Evolutionary conservation across 2,797 vertebrate species (phyloP), one percentile per base, ranked within the genome.

Genomic region (Fundulus diaphanus): DNA sequence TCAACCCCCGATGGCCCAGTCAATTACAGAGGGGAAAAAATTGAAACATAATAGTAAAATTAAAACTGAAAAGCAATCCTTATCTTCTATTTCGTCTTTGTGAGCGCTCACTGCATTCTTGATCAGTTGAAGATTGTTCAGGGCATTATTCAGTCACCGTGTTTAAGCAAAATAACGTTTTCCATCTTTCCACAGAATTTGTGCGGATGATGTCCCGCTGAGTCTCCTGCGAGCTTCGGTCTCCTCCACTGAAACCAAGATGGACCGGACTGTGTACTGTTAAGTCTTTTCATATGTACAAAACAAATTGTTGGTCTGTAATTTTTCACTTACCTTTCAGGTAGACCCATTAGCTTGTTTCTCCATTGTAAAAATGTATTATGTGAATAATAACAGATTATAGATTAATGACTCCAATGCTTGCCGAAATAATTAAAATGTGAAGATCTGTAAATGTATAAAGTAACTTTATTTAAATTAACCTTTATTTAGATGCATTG

Each of bases 191-290:
- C 67, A 54, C 91, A 96, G 95, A 96, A 89, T 96, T 96, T 86
- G 95, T 96, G 76, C 87, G 95, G 61, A 96, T 96, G 95, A 96
- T 96, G 95, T 96, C 95, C 82, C 95, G 95, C 82, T 96, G 89
- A 95, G 29, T 82, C 70, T 56, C 67, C 79, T 54, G n/a, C 46
- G 8, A 79, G 76, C 29, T 15, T 68, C 37, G 9, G 40, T 75
- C 61, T 73, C 42, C 76, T 85, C 77, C 80, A 83, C 44, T 76
- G 15, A 78, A 79, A 29, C 54, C 54, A 52, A 69, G 27, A 72
- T 31, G 76, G 74, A 81, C 61, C 80, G 70, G 81, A 78, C 83
- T 79, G 65, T 52, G 27, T 54, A 80, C 77, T 83, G 78, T 87
- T 79, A 42, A 68, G 73, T 76, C 42, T 33, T 77, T 72, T 66